A percentile compares a stretch with the other conserved stretches of the same genome.
Conservation (phyloP, 2,113 vertebrate genomes). For the Macquaria ambigua region DNA sequence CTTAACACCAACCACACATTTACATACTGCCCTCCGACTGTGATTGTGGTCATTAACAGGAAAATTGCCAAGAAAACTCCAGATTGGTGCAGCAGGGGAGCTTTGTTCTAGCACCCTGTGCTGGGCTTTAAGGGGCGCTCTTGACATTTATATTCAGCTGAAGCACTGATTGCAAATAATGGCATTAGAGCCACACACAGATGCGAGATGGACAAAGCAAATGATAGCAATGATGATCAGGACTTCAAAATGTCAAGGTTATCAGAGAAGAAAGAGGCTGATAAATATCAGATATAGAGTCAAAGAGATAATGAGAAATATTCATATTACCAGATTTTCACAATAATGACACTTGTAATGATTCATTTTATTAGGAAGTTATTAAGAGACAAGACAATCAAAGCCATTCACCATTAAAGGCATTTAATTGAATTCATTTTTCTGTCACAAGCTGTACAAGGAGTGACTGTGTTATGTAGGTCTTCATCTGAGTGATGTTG, state of each 20-base stretch:
- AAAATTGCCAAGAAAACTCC: slow-evolving; percentile 42
- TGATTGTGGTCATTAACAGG: slow-evolving; percentile 46
- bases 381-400: slow-evolving; percentile 32
- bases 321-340: slow-evolving; percentile 49
- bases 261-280: slow-evolving; percentile 44
- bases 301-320: slow-evolving; percentile 51
- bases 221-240: slow-evolving; percentile 33
- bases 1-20: slow-evolving; percentile 27
- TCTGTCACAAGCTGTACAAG: not conserved
- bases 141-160: slow-evolving; percentile 72
- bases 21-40: slow-evolving; percentile 10
- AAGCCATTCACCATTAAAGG: slow-evolving; percentile 32
- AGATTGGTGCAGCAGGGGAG: slow-evolving; percentile 3
- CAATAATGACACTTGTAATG: slow-evolving; percentile 30
- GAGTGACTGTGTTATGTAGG: not conserved
- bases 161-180: slow-evolving; percentile 63
- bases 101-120: slow-evolving; percentile 51
- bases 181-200: slow-evolving; percentile 21
- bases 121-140: slow-evolving; percentile 39
- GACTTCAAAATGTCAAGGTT: slow-evolving; percentile 47
- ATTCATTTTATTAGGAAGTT: slow-evolving; percentile 42
- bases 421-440: slow-evolving; percentile 29
- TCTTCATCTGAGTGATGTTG: not conserved
- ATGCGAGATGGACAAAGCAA: slow-evolving; percentile 48
- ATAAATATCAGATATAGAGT: slow-evolving; percentile 44